Percentiles rank a stretch among this genome's conserved stretches.
Conservation (phyloP, 2,113 vertebrate species). For the Delphinapterus leucas region DNA sequence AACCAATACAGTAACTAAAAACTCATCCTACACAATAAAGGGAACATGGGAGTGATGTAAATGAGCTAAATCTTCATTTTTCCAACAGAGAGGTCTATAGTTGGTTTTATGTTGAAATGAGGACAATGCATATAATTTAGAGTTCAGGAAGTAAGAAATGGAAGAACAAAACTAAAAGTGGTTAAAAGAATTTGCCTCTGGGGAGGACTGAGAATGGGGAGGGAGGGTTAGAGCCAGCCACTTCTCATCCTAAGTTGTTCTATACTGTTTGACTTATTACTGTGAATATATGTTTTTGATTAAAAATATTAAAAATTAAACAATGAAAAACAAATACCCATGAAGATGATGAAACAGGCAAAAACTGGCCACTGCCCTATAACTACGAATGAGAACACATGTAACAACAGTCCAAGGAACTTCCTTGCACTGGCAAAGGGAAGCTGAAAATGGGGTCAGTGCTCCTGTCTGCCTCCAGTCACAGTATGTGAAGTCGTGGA, state of each 20-base stretch:
- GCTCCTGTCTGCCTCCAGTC: not conserved
- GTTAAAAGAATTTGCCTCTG: not conserved
- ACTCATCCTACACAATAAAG: accelerated
- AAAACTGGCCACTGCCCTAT: not conserved
- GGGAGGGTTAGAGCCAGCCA: not conserved
- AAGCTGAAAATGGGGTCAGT: too few species aligned
- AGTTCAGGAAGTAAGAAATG: not conserved
- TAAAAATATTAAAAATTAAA: not conserved
- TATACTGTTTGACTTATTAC: not conserved
- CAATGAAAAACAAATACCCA: not conserved
- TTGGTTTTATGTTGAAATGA: not conserved
- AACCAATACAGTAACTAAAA: not conserved
- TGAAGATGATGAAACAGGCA: not conserved
- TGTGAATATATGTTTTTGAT: not conserved
- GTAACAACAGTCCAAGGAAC: not conserved
- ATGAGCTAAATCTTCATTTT: accelerated
- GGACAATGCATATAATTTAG: accelerated
- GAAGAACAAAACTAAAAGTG: not conserved
- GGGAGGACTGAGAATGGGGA: not conserved
- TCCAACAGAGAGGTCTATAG: not conserved
- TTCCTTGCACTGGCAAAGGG: too few species aligned
- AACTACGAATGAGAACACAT: not conserved
- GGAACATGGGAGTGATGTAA: too few species aligned
- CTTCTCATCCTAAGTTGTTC: not conserved
- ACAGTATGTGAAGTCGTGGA: accelerated